Evolutionary conservation across 2,888 invertebrate species (phyloP).

Genomic region (Cerastoderma edule): DNA sequence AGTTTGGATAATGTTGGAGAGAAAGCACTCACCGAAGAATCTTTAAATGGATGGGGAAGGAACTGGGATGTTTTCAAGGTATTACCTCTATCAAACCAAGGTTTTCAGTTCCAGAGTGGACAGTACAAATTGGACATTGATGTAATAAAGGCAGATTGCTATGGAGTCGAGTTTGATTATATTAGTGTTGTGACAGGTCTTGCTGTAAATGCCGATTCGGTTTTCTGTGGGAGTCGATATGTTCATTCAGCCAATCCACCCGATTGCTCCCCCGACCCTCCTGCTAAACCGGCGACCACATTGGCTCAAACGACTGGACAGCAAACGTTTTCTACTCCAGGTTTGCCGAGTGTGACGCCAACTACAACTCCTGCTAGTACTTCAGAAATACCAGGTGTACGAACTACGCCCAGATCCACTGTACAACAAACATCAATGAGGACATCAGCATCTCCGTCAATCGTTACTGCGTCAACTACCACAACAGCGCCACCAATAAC

Average conservation of each 20-base stretch:
- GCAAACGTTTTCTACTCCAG: not conserved
- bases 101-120: slow-evolving; percentile 5
- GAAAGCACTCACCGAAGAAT: slow-evolving; percentile 17
- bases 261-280: slow-evolving; percentile 22
- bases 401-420: not conserved
- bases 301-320: not conserved
- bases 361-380: not conserved
- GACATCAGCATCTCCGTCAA: not conserved
- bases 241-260: slow-evolving; percentile 28
- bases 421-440: not conserved
- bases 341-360: not conserved
- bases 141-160: slow-evolving; percentile 36
- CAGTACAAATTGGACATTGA: slow-evolving; percentile 24
- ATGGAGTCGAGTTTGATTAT: slow-evolving; percentile 43
- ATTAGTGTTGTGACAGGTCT: slow-evolving; percentile 18
- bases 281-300: not conserved
- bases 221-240: slow-evolving; percentile 35
- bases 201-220: not conserved
- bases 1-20: not conserved
- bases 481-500: not conserved
- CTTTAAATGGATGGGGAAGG: slow-evolving; percentile 33
- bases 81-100: not conserved
- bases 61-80: slow-evolving; percentile 40
- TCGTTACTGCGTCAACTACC: not conserved
- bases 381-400: not conserved